Conservation (phyloP, 1,140 invertebrate species). For the Musca vetustissima region DNA sequence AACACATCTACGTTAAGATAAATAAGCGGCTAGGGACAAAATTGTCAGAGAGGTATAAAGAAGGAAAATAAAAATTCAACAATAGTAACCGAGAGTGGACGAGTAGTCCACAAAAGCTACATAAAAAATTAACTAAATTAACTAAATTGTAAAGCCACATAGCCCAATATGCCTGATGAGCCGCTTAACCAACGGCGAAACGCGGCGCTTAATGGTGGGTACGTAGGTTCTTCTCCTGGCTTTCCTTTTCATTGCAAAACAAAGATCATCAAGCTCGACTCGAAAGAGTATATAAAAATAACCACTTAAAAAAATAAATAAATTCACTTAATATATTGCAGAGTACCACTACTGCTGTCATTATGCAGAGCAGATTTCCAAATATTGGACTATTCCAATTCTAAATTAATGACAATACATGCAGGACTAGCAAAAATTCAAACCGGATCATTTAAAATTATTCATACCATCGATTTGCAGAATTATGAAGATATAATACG, state of each 20-base stretch:
- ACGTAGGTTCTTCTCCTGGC: no score
- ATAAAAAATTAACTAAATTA: background rate
- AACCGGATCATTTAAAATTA: background rate
- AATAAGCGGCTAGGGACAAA: background rate
- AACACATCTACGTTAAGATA: background rate
- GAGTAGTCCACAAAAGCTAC: background rate
- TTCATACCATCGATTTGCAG: background rate
- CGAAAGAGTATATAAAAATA: no score
- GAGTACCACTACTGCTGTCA: background rate
- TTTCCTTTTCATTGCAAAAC: no score
- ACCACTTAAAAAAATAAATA: no score
- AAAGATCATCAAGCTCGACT: no score
- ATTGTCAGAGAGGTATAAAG: background rate
- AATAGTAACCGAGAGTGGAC: no score
- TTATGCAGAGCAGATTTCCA: background rate
- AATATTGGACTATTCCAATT: background rate
- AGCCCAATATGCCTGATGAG: no score
- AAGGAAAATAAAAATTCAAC: no score
- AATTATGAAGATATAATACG: background rate
- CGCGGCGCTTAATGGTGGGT: no score
- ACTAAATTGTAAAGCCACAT: no score
- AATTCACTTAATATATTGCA: background rate
- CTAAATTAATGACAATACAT: background rate
- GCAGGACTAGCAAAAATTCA: background rate
- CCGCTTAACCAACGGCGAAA: no score